phyloP scores from a whole-genome alignment of 2,113 vertebrate species.

The Neotragus pygmaeus region DNA sequence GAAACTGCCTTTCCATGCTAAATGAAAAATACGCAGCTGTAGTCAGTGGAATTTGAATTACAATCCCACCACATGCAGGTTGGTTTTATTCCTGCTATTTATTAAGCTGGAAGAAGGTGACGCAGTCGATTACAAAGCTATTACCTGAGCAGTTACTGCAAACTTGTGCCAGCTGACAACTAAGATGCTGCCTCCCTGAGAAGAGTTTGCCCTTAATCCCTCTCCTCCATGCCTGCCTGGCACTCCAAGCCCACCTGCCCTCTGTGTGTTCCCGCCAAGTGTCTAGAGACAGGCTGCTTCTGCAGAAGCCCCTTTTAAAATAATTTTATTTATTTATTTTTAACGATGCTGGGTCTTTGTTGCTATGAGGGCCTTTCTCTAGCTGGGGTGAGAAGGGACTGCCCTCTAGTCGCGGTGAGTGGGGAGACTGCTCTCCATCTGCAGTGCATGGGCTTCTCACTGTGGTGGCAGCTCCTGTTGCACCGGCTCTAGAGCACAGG shows the following conservation, averaged over 20 bases:
- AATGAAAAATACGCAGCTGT: slow-evolving; percentile 69
- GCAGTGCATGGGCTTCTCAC: neutral
- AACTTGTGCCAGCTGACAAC: neutral
- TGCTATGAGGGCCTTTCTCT: neutral
- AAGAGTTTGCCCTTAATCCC: neutral
- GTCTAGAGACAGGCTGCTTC: neutral
- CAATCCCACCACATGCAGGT: slow-evolving; percentile 72
- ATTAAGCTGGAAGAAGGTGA: slow-evolving; percentile 84
- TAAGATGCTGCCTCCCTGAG: neutral
- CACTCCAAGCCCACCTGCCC: neutral
- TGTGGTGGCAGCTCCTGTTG: neutral
- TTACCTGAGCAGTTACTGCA: slow-evolving; percentile 80
- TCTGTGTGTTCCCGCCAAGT: neutral
- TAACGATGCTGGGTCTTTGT: neutral
- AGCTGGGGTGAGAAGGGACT: neutral
- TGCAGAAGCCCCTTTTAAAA: neutral
- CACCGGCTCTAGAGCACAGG: neutral
- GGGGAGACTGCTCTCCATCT: neutral
- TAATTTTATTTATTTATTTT: neutral
- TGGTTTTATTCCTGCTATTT: slow-evolving; percentile 80
- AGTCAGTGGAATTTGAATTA: slow-evolving; percentile 68
- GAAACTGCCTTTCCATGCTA: slow-evolving; percentile 72
- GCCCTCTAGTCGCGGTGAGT: neutral
- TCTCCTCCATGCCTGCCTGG: fast-evolving
- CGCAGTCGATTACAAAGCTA: slow-evolving; percentile 85